A percentile compares a stretch with the other conserved stretches of the same genome.
phyloP scores from a whole-genome alignment of 2,888 invertebrate genomes.

The Mycalesis mineus region DNA sequence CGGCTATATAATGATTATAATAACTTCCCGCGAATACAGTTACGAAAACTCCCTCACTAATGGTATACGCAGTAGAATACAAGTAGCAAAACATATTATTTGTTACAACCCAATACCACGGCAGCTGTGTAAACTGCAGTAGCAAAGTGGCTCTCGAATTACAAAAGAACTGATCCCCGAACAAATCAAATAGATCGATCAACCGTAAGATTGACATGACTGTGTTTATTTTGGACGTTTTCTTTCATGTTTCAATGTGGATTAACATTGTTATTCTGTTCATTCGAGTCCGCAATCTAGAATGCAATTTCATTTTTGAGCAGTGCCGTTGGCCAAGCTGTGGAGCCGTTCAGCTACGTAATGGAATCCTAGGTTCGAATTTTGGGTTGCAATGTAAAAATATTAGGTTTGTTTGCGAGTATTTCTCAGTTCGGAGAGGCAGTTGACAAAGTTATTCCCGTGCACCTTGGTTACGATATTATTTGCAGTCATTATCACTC shows the following conservation, averaged over 20 bases:
- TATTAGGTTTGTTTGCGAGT: too few relatives aligned
- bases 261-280: neutral
- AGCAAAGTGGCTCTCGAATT: constrained; percentile 17
- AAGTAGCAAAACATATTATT: neutral
- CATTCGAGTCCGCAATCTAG: neutral
- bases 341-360: too few relatives aligned
- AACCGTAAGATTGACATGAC: constrained; percentile 14
- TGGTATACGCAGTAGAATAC: neutral
- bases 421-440: too few relatives aligned
- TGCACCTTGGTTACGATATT: too few relatives aligned
- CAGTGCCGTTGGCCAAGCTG: too few relatives aligned
- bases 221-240: constrained; percentile 3
- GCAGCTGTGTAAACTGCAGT: constrained; percentile 22
- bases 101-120: neutral
- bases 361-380: too few relatives aligned
- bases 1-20: too few relatives aligned
- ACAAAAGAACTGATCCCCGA: constrained; percentile 18
- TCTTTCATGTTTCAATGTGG: neutral
- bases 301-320: too few relatives aligned
- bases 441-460: too few relatives aligned
- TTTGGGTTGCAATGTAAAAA: too few relatives aligned
- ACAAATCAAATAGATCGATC: constrained; percentile 22
- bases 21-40: neutral
- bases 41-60: neutral
- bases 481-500: too few relatives aligned